Evolutionary conservation across 2,113 vertebrate species (phyloP), one percentile per base, ranked within the genome.

Genomic region (sheep (Ovis aries)): DNA sequence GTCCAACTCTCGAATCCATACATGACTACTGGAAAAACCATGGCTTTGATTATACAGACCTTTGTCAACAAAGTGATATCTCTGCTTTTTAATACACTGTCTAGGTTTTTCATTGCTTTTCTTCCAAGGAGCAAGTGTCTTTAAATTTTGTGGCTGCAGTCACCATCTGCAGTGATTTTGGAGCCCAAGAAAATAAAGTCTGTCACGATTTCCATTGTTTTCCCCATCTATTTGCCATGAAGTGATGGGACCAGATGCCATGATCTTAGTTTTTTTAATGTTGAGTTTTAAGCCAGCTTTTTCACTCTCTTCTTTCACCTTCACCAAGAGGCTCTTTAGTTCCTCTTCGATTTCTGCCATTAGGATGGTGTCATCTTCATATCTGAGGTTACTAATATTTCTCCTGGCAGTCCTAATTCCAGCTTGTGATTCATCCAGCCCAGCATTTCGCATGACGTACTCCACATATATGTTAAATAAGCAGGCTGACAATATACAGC

Each of bases 371-470:
- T 36, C n/a, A 71, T 36, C 64, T 71, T 10, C 9, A 1, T 36
- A 36, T 36, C n/a, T 71, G 64, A 36, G 19, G 9, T 71, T 36
- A 36, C 9, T 71, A 5, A 71, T 23, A 71, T 71, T 71, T 36
- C 64, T 71, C 64, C 64, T 36, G 19, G 64, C 64, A 71, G 9
- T 23, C 17, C n/a, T 71, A 36, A 71, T 71, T 71, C n/a, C n/a
- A 71, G 64, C n/a, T 71, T 36, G 64, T 36, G 64, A 21, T 71
- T 71, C 19, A 71, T 71, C 17, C n/a, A 71, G 64, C 64, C 64
- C 10, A 11, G n/a, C n/a, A 21, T 36, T 36, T 71, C 2, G 0
- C 64, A 36, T 71, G n/a, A 71, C 3, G 1, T 6, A 71, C n/a
- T 71, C 64, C 23, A n/a, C 64, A 71, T 71, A 12, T 36, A 71